Percentiles rank a stretch among this genome's conserved stretches.
These are phyloP conservation scores for Oreocharis arfaki DNA, from an alignment of 2,113 vertebrate genomes.

Conservation along the genomic window DNA sequence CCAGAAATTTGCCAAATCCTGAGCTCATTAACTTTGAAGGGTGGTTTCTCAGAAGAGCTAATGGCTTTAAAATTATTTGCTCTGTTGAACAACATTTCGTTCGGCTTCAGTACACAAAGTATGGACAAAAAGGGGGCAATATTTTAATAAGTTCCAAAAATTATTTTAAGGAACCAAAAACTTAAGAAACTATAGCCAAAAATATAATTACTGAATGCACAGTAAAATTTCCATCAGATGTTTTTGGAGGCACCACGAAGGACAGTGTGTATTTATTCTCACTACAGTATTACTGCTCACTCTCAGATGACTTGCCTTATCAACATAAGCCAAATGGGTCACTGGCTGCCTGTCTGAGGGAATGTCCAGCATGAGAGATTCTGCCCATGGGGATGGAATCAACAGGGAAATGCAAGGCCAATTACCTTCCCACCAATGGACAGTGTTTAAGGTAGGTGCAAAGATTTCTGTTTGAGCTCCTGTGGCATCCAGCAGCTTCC, in stretches of 20 bases:
- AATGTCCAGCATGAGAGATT: not conserved
- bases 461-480: not conserved
- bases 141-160: not conserved
- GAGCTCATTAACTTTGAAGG: not conserved
- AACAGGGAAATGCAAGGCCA: not conserved
- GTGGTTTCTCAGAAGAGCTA: not conserved
- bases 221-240: not conserved
- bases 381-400: not conserved
- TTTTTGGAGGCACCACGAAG: not conserved
- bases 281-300: not conserved
- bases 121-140: not conserved
- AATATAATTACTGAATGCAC: not conserved
- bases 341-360: not conserved
- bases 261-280: not conserved
- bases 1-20: not conserved
- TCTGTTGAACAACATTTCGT: not conserved
- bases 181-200: not conserved
- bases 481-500: not conserved
- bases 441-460: not conserved
- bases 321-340: not conserved
- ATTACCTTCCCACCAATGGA: not conserved
- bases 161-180: not conserved
- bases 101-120: not conserved
- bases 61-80: not conserved
- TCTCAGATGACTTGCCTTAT: not conserved